phyloP scores from a whole-genome alignment of 1,140 invertebrate genomes.

The Leptopilina clavipes region DNA sequence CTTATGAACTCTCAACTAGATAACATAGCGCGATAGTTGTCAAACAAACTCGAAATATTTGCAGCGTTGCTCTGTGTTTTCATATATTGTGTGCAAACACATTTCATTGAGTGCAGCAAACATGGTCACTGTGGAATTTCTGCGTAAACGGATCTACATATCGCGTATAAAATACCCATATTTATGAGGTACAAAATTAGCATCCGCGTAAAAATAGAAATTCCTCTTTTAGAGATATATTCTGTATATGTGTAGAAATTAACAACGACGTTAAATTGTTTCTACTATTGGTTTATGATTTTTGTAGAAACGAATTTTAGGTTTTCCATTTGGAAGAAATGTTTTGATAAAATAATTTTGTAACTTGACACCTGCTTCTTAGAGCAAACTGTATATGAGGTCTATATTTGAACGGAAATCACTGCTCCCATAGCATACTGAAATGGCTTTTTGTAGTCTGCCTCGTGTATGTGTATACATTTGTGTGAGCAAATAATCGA shows the following conservation, averaged over 20 bases:
- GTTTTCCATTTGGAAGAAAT: no score
- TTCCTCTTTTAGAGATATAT: no score
- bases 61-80: conserved; percentile 58
- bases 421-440: conserved; percentile 51
- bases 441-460: conserved; percentile 58
- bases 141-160: background rate
- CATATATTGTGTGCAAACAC: conserved; percentile 53
- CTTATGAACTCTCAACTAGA: conserved; percentile 51
- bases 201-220: background rate
- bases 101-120: conserved; percentile 55
- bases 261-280: no score
- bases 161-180: background rate
- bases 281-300: no score
- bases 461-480: conserved; percentile 41
- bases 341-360: no score
- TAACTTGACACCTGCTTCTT: conserved; percentile 54
- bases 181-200: no score
- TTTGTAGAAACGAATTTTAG: no score
- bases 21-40: conserved; percentile 58
- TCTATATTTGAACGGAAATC: conserved; percentile 55
- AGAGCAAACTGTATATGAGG: conserved; percentile 35
- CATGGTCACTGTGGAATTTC: conserved; percentile 34
- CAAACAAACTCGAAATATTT: conserved; percentile 69
- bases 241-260: no score
- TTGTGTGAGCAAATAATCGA: conserved; percentile 1